Percentiles rank a stretch among this genome's conserved stretches.
Conservation (phyloP, 2,797 vertebrate genomes). For the Moxostoma hubbsi region DNA sequence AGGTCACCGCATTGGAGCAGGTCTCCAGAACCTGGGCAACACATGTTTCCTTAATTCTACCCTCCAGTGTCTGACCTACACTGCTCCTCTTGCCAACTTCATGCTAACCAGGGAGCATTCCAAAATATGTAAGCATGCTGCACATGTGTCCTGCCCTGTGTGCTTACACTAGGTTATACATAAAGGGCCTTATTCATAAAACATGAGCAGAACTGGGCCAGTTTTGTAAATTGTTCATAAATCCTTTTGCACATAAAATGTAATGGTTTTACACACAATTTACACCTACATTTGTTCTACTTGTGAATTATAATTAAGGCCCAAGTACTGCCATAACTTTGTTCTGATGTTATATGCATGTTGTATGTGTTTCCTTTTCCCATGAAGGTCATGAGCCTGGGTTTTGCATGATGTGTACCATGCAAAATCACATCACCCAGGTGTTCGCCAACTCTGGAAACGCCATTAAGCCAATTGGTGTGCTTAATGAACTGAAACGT, state of each 20-base stretch:
- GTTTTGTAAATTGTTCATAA: too few relatives aligned
- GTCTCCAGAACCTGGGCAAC: slow-evolving; percentile 96
- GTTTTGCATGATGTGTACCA: slow-evolving; percentile 99
- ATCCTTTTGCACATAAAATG: too few relatives aligned
- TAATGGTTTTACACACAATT: too few relatives aligned
- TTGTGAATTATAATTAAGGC: too few relatives aligned
- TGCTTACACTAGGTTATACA: not conserved
- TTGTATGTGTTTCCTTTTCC: slow-evolving; percentile 19
- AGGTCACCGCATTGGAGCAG: slow-evolving; percentile 89
- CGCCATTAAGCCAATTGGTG: slow-evolving; percentile 91
- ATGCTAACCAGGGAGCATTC: slow-evolving; percentile 96
- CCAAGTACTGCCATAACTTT: not conserved
- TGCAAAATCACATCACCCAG: slow-evolving; percentile 95
- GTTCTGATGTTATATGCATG: slow-evolving; percentile 13
- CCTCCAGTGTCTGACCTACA: slow-evolving; percentile 95
- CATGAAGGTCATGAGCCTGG: slow-evolving; percentile 88
- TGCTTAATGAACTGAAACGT: slow-evolving; percentile 96
- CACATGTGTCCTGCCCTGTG: not conserved
- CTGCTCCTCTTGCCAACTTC: slow-evolving; percentile 92
- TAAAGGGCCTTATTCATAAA: too few relatives aligned
- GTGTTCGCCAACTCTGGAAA: slow-evolving; percentile 91
- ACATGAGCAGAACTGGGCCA: too few relatives aligned
- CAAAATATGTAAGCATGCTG: slow-evolving; percentile 85
- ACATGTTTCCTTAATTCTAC: slow-evolving; percentile 97
- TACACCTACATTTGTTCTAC: too few relatives aligned